Conservation (phyloP, 2,888 invertebrate genomes). For the Lasioglossum marginatum region DNA sequence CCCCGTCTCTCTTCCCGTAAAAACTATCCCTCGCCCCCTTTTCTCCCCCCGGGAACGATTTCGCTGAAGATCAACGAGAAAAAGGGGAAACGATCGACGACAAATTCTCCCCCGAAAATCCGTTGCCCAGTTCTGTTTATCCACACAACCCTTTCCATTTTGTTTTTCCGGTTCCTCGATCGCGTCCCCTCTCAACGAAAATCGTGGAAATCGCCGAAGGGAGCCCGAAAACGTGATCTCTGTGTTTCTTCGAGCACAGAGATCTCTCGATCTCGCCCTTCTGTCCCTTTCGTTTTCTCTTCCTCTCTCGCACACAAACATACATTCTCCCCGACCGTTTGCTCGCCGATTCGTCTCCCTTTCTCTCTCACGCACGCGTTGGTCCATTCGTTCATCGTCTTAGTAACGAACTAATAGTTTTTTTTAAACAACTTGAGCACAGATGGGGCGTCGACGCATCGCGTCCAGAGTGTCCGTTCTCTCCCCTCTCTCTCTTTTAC, state of each 20-base stretch:
- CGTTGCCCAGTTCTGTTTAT: background rate
- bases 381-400: slow-evolving; percentile 49
- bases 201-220: slow-evolving; percentile 2
- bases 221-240: background rate
- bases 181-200: background rate
- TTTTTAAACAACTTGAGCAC: slow-evolving; percentile 83
- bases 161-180: background rate
- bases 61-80: slow-evolving; percentile 1
- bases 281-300: slow-evolving; percentile 9
- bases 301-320: background rate
- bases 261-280: background rate
- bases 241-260: background rate
- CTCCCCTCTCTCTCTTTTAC: background rate
- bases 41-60: background rate
- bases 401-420: slow-evolving; percentile 81
- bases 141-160: background rate
- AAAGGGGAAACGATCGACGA: slow-evolving; percentile 6
- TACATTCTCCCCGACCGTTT: background rate
- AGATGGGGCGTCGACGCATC: slow-evolving; percentile 72
- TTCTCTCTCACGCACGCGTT: slow-evolving; percentile 13
- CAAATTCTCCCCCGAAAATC: background rate
- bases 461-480: slow-evolving; percentile 1
- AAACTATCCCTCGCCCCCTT: background rate
- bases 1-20: slow-evolving; percentile 1
- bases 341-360: background rate